Percentiles rank a stretch among this genome's conserved stretches.
Evolutionary conservation across 2,113 vertebrate genomes (phyloP).

Genomic region (Poecile atricapillus): DNA sequence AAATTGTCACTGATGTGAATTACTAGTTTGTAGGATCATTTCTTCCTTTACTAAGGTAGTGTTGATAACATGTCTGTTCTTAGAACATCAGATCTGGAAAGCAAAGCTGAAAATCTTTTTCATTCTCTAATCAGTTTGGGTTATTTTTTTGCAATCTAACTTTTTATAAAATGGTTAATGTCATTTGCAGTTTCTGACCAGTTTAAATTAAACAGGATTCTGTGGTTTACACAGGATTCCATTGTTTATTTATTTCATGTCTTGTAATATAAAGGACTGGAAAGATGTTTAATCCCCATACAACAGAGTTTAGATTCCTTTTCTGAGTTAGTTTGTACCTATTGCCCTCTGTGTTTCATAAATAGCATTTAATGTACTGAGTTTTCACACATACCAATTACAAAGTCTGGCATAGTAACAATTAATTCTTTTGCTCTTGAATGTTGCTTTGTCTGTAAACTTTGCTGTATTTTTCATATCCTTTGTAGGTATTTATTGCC

Average conservation of each 20-base stretch:
- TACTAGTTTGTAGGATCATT: not conserved
- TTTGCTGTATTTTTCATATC: slow-evolving; percentile 57
- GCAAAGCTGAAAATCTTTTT: not conserved
- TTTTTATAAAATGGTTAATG: not conserved
- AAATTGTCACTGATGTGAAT: slow-evolving; percentile 5
- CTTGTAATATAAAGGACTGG: not conserved
- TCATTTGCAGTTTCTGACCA: not conserved
- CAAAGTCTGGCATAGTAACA: not conserved
- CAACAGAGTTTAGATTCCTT: not conserved
- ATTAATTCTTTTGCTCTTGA: not conserved
- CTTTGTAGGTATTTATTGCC: slow-evolving; percentile 92
- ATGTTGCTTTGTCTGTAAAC: slow-evolving; percentile 35
- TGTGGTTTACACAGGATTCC: not conserved
- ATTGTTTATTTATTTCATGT: not conserved
- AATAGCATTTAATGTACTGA: not conserved
- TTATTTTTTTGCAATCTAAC: not conserved
- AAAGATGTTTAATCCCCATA: not conserved
- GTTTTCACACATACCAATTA: not conserved
- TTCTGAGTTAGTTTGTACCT: not conserved
- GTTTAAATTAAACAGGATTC: not conserved
- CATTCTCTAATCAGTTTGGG: not conserved
- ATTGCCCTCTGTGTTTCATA: not conserved
- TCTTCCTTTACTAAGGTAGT: not conserved
- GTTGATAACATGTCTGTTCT: not conserved
- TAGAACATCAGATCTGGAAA: not conserved